A percentile compares a stretch with the other conserved stretches of the same genome.
Evolutionary conservation across 2,113 vertebrate genomes (phyloP).

Genomic region (Urocolius indicus): DNA sequence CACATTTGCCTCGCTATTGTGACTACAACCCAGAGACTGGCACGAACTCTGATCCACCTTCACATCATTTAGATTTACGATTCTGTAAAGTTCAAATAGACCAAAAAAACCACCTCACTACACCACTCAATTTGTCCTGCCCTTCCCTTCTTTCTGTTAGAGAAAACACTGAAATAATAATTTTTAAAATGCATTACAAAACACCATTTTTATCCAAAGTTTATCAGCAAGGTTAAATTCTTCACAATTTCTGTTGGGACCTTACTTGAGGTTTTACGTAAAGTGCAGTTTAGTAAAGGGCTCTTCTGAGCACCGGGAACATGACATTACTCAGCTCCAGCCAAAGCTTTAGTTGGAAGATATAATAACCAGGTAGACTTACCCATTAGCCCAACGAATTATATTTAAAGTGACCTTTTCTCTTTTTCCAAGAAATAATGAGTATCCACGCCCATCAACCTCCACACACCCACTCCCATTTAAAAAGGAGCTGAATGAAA

Average conservation of each 20-base stretch:
- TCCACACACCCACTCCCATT: neutral
- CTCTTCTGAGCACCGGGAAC: neutral
- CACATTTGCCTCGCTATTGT: accelerated
- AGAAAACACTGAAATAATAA: neutral
- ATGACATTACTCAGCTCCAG: neutral
- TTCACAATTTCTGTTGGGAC: neutral
- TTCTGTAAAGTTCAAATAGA: neutral
- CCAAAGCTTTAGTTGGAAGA: neutral
- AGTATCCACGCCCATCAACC: neutral
- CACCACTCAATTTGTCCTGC: neutral
- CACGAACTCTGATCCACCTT: neutral
- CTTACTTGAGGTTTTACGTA: neutral
- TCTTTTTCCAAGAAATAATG: neutral
- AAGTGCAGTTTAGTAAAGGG: neutral
- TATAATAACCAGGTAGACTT: neutral
- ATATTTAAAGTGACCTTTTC: neutral
- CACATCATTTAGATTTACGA: neutral
- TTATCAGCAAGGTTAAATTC: neutral
- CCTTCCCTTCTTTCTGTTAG: neutral
- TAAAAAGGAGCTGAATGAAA: constrained; percentile 35
- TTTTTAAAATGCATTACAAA: neutral
- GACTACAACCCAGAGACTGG: too few relatives aligned
- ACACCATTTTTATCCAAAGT: neutral
- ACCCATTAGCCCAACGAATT: neutral
- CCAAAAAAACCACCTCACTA: neutral